Base-by-base conservation (phyloP, 2,113 vertebrate genomes). In the Turdus rufiventris region DNA sequence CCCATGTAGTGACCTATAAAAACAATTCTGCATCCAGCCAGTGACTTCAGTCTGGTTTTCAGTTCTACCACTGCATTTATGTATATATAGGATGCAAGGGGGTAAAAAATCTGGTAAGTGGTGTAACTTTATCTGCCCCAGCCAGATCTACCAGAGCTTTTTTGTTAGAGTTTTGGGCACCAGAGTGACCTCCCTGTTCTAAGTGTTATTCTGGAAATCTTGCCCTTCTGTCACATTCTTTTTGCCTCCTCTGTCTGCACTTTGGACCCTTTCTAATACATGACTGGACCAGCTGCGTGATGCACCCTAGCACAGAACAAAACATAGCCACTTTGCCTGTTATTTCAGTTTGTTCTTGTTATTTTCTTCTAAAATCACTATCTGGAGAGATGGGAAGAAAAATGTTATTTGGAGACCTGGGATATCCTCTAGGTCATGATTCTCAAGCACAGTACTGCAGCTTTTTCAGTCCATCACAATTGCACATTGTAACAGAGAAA, bases 1-100 rank as follows among this genome's bases (percentile, higher is more conserved):
- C 10, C n/a, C 3, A 0, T 2, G 1, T 26, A 3, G 3, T 20
- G 45, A 38, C 21, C 50, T 26, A 10, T 4, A 75, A 34, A 67
- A 56, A 6, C 15, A 34, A 33, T 56, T 29, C 29, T 77, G 20
- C 5, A 4, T 36, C 21, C 28, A 84, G 45, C 9, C 40, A 84
- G 73, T 11, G 36, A 24, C 10, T 94, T 47, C 50, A 61, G 16
- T 5, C 36, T 54, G 13, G 10, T 89, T 78, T 54, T 36, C n/a
- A 82, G n/a, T 61, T 57, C 33, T 25, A 20, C 4, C 48, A 31
- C 14, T 45, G 9, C 25, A 38, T 33, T n/a, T 33, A n/a, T 4
- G 8, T 24, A 33, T 7, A 12, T 21, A 21, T 18, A 42, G 34
- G 12, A 57, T 53, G 10, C 4, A 58, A 71, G 14, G 26, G 29